A percentile compares a stretch with the other conserved stretches of the same genome.
phyloP scores from a whole-genome alignment of 2,113 vertebrate genomes.

The Hippocampus guttulatus region DNA sequence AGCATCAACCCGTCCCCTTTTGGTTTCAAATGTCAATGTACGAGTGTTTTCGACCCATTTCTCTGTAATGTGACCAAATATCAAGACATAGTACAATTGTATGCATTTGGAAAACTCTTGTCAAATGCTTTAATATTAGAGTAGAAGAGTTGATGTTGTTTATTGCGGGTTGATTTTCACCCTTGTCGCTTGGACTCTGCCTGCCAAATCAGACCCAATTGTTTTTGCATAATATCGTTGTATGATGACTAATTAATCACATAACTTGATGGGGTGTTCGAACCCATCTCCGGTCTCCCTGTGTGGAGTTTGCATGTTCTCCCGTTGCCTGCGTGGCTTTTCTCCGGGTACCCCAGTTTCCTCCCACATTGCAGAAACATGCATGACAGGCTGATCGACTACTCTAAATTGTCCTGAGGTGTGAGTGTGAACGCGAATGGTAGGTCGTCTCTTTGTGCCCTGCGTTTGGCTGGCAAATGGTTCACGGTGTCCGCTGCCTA shows the following conservation, averaged over 20 bases:
- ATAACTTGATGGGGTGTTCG: neutral
- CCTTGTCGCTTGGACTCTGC: neutral
- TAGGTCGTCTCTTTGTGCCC: too few species aligned
- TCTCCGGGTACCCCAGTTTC: too few species aligned
- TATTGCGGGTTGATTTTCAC: neutral
- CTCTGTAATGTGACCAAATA: neutral
- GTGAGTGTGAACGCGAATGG: too few species aligned
- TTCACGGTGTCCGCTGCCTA: too few species aligned
- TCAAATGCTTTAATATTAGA: neutral
- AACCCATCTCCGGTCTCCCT: too few species aligned
- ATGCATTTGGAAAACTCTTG: neutral
- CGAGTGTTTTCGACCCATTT: neutral
- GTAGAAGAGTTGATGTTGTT: neutral
- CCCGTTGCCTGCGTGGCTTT: too few species aligned
- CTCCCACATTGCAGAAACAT: too few species aligned
- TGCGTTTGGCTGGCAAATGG: too few species aligned
- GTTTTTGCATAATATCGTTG: neutral
- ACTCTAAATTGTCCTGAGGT: too few species aligned
- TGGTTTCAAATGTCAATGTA: neutral
- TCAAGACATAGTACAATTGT: neutral
- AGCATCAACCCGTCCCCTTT: neutral
- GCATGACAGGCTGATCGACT: too few species aligned
- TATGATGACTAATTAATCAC: neutral
- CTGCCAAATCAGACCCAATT: neutral
- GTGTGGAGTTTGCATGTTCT: too few species aligned